Conservation (phyloP, 2,888 invertebrate genomes). For the Coelopa pilipes region DNA sequence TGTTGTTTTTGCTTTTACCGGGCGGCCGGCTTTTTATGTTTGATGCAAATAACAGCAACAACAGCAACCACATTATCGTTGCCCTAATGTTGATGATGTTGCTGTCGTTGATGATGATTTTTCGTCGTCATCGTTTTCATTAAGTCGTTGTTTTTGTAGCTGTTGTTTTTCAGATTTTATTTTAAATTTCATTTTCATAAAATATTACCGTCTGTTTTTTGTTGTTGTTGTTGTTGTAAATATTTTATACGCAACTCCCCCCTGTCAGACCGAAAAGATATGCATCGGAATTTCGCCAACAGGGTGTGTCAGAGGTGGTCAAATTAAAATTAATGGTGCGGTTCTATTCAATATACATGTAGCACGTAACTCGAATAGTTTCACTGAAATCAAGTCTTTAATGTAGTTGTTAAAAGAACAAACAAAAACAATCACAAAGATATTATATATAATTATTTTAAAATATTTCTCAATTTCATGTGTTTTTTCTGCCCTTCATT, state of each 20-base stretch:
- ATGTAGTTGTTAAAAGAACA: background rate
- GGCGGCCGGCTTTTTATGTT: slow-evolving; percentile 20
- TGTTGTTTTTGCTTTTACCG: slow-evolving; percentile 25
- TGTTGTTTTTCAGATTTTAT: slow-evolving; percentile 31
- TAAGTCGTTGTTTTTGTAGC: slow-evolving; percentile 29
- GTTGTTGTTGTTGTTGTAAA: slow-evolving; percentile 5
- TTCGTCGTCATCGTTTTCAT: slow-evolving; percentile 31
- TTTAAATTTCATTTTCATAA: slow-evolving; percentile 34
- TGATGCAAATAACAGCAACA: slow-evolving; percentile 12
- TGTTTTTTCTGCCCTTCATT: too few species aligned
- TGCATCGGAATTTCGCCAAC: background rate
- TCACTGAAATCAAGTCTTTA: too few species aligned
- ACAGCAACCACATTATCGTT: slow-evolving; percentile 28
- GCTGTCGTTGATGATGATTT: slow-evolving; percentile 5
- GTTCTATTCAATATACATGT: too few species aligned
- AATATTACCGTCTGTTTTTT: slow-evolving; percentile 38
- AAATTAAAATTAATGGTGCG: too few species aligned
- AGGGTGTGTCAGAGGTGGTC: background rate
- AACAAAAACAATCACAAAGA: background rate
- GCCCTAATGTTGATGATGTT: slow-evolving; percentile 17
- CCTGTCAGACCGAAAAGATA: too few species aligned
- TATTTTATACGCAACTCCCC: too few species aligned
- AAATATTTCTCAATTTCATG: background rate
- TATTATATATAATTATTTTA: too few species aligned
- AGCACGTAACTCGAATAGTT: too few species aligned